phyloP scores from a whole-genome alignment of 2,113 vertebrate species.

The Empidonax alnorum region DNA sequence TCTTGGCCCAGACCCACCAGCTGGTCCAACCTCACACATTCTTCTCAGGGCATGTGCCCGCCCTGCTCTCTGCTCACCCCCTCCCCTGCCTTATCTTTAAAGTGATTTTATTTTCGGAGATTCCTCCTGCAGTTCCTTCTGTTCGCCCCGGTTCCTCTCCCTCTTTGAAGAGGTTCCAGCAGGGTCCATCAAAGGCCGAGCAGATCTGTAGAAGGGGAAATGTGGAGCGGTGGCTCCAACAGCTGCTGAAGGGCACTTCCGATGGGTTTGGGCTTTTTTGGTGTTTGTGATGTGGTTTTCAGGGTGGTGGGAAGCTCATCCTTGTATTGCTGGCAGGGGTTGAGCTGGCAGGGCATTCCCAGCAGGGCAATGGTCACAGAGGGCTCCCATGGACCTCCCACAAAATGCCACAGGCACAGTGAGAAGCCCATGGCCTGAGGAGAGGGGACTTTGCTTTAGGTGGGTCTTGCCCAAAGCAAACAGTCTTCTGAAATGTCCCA shows the following conservation, averaged over 20 bases:
- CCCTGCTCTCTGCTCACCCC: not conserved
- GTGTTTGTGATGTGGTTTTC: conserved; percentile 21
- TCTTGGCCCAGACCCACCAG: conserved; percentile 23
- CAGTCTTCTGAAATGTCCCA: not conserved
- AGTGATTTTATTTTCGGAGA: conserved; percentile 61
- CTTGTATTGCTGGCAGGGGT: not conserved
- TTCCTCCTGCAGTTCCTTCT: conserved; percentile 61
- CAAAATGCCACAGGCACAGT: accelerated
- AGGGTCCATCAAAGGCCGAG: conserved; percentile 28
- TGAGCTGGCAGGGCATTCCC: not conserved
- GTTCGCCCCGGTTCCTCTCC: conserved; percentile 1
- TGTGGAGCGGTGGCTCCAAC: not conserved
- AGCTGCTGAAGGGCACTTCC: conserved; percentile 29
- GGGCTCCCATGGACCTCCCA: not conserved
- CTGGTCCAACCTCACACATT: conserved; percentile 61
- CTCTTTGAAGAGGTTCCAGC: conserved; percentile 62
- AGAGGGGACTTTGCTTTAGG: not conserved
- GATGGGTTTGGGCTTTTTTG: not conserved
- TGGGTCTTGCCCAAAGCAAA: not conserved
- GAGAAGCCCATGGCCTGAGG: not conserved
- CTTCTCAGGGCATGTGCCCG: conserved; percentile 47
- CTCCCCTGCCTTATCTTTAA: conserved; percentile 60
- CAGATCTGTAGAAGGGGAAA: conserved; percentile 6
- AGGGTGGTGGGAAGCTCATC: not conserved
- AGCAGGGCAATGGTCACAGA: not conserved